Percentiles rank a stretch among this genome's conserved stretches.
Evolutionary conservation across 2,888 invertebrate species (phyloP).

Genomic region (Onthophagus sagittarius): DNA sequence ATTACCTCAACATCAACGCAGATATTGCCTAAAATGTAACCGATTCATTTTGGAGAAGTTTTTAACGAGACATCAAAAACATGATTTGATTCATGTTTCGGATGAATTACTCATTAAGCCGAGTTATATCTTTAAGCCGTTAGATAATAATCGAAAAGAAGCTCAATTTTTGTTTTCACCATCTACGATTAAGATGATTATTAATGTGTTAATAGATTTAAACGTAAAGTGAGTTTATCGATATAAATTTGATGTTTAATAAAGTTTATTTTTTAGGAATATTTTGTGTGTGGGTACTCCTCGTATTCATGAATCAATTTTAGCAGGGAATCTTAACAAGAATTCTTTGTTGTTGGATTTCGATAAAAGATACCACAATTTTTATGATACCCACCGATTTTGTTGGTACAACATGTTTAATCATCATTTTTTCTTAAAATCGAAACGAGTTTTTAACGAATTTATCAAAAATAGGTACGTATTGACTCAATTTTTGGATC

Average conservation of each 20-base stretch:
- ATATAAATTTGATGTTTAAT: conserved; percentile 6
- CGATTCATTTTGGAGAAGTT: conserved; percentile 49
- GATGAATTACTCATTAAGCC: conserved; percentile 61
- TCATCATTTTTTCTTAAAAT: conserved; percentile 73
- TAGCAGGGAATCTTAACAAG: conserved; percentile 44
- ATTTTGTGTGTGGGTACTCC: conserved; percentile 87
- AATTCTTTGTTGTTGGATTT: conserved; percentile 74
- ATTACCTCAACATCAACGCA: conserved; percentile 49
- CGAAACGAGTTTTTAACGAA: conserved; percentile 55
- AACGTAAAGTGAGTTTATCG: conserved; percentile 53
- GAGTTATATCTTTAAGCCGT: conserved; percentile 63
- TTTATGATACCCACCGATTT: conserved; percentile 62
- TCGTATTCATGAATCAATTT: conserved; percentile 69
- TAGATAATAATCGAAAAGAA: conserved; percentile 73
- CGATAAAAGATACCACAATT: conserved; percentile 68
- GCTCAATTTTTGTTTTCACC: conserved; percentile 85
- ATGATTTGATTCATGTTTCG: conserved; percentile 53
- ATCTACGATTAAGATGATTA: conserved; percentile 61
- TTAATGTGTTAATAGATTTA: conserved; percentile 58
- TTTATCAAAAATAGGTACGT: conserved; percentile 53
- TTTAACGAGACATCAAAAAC: conserved; percentile 53
- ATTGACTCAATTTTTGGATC: background rate
- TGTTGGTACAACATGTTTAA: conserved; percentile 90
- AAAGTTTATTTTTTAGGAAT: conserved; percentile 49
- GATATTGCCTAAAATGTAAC: conserved; percentile 64